Evolutionary conservation across 2,113 vertebrate species (phyloP).

Genomic region (Camelus dromedarius): DNA sequence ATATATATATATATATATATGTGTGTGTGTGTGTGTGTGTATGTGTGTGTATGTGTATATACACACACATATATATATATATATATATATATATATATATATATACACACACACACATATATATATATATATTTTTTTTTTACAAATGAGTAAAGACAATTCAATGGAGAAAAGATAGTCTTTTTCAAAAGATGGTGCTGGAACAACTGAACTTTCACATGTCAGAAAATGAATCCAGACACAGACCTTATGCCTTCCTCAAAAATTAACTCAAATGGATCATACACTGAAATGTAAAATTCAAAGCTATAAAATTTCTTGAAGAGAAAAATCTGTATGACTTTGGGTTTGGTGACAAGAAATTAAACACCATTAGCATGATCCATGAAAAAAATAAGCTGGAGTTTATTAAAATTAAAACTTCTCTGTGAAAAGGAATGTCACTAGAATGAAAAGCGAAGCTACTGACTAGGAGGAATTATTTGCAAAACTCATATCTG

Average conservation of each 20-base stretch:
- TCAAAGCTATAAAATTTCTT: background rate
- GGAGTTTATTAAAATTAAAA: background rate
- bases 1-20: too few species aligned
- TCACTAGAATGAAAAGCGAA: background rate
- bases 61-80: too few species aligned
- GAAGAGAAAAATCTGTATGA: conserved; percentile 4
- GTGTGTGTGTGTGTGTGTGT: too few species aligned
- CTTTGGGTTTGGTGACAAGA: background rate
- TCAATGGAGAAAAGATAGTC: background rate
- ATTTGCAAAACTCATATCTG: background rate
- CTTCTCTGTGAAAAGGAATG: background rate
- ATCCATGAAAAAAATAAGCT: background rate
- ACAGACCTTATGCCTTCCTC: background rate
- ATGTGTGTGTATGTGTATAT: too few species aligned
- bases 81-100: too few species aligned
- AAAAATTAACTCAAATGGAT: conserved; percentile 28
- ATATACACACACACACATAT: too few species aligned
- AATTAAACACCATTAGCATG: background rate
- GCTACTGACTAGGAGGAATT: background rate
- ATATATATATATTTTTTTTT: too few species aligned
- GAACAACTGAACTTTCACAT: conserved; percentile 12
- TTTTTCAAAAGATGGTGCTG: background rate
- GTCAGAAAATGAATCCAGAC: background rate
- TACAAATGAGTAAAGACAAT: conserved; percentile 22
- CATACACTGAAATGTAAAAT: background rate